Evolutionary conservation across 2,113 vertebrate genomes (phyloP), one percentile per base, ranked within the genome.

Genomic region (Gymnocephalus cernua): DNA sequence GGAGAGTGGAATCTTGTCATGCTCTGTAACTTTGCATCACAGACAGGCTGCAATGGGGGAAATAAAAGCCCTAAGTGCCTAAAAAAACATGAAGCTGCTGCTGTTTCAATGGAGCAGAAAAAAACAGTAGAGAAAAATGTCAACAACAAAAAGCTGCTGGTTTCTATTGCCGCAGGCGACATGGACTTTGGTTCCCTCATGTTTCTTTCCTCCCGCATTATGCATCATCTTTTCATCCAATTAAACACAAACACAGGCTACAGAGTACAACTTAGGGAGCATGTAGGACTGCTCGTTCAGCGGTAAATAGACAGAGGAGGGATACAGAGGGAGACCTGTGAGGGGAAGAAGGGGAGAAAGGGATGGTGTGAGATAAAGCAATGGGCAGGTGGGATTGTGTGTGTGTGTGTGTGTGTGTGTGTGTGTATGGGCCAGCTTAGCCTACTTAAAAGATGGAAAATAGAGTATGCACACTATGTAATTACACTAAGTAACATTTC

Each of bases 191-290:
- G 85, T 84, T 93, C 79, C 71, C 85, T 83, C 77, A 13, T 88
- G 90, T 92, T 90, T 88, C 84, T 87, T 50, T 87, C 85, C 75
- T 83, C 77, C 10, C 74, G 45, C 89, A 87, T 92, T 91, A 90
- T 93, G 88, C 86, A 89, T 93, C 82, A 86, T 92, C 82, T 92
- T 89, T 93, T 93, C 86, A 93, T 94, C 91, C 92, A 94, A 93
- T 93, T 95, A 94, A 91, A 90, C 89, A 86, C 81, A 89, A 90
- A 92, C 72, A 78, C 77, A 44, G 77, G 63, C 87, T 64, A 48
- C 59, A 53, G 58, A 86, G 76, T 45, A 83, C 68, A 87, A 87
- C 87, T 69, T 83, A 61, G 77, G 54, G 84, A 89, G 79, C 47
- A 82, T 89, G 62, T 57, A 41, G 38, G 38, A 18, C 71, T 50